These are phyloP conservation scores for Crossaster papposus DNA, from an alignment of 53 echinoderm and acorn worm species.

Conservation along the genomic window DNA sequence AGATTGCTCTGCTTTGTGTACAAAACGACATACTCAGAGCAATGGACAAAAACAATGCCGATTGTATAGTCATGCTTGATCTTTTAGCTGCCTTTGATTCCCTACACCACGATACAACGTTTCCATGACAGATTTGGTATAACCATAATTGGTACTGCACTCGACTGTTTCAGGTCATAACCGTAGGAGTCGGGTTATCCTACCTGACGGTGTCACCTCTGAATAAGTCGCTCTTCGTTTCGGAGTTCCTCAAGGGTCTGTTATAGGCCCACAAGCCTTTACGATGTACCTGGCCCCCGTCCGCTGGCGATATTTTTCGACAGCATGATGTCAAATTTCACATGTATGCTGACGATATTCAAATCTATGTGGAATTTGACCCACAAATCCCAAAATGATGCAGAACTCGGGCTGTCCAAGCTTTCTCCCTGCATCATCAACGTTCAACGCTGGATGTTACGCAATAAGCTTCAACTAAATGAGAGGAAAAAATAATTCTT, in stretches of 20 bases:
- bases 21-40: conserved; percentile 23
- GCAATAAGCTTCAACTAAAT: conserved; percentile 36
- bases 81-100: conserved; percentile 13
- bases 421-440: conserved; percentile 18
- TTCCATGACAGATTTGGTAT: conserved; percentile 32
- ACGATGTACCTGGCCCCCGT: conserved; percentile 16
- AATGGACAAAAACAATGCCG: conserved; percentile 28
- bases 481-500: conserved; percentile 36
- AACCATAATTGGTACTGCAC: conserved; percentile 31
- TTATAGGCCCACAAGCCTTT: conserved; percentile 17
- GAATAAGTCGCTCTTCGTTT: not conserved
- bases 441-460: conserved; percentile 37
- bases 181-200: not conserved
- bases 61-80: conserved; percentile 23
- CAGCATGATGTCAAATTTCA: conserved; percentile 2
- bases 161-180: conserved; percentile 24
- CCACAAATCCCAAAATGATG: not conserved
- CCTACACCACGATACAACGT: conserved; percentile 6
- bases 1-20: conserved; percentile 27
- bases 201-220: not conserved
- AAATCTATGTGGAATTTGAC: not conserved
- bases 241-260: conserved; percentile 24
- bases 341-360: conserved; percentile 15
- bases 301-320: conserved; percentile 9
- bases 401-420: conserved; percentile 18